Conservation (phyloP, 2,797 vertebrate species). For the Hafferia zeledoni region DNA sequence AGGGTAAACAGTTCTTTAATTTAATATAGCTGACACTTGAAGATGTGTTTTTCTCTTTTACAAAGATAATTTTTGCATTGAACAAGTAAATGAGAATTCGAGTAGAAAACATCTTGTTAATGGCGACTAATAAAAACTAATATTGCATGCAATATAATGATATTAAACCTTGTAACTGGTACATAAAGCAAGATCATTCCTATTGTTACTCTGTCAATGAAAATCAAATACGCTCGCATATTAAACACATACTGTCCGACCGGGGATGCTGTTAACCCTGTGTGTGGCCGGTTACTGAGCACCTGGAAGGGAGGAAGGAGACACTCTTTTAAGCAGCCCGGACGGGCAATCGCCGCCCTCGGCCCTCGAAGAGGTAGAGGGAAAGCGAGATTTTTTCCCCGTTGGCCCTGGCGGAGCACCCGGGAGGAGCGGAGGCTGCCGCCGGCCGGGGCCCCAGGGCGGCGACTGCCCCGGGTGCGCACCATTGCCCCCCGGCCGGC, state of each 20-base stretch:
- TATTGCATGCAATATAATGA: conserved; percentile 83
- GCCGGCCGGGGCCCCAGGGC: not conserved
- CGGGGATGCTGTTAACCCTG: conserved; percentile 63
- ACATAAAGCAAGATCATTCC: conserved; percentile 82
- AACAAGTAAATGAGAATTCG: conserved; percentile 81
- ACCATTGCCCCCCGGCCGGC: not conserved
- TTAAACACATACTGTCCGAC: conserved; percentile 65
- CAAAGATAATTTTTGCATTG: conserved; percentile 79
- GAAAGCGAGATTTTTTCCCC: not conserved
- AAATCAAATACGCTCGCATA: conserved; percentile 72
- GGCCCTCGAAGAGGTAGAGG: not conserved
- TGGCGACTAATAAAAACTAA: conserved; percentile 85
- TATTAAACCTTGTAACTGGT: conserved; percentile 83
- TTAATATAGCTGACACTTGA: conserved; percentile 91
- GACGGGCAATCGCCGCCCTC: not conserved
- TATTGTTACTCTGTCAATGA: conserved; percentile 78
- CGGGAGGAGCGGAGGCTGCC: not conserved
- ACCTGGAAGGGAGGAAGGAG: not conserved
- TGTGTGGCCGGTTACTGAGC: not conserved
- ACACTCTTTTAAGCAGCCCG: not conserved
- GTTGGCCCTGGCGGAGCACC: not conserved
- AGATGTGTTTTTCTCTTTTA: conserved; percentile 80
- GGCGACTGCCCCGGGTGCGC: not conserved
- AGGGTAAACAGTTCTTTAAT: conserved; percentile 95
- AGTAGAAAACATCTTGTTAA: conserved; percentile 83